These are phyloP conservation scores for Lottia gigantea DNA, from an alignment of 2,888 invertebrate species.

Conservation along the genomic window DNA sequence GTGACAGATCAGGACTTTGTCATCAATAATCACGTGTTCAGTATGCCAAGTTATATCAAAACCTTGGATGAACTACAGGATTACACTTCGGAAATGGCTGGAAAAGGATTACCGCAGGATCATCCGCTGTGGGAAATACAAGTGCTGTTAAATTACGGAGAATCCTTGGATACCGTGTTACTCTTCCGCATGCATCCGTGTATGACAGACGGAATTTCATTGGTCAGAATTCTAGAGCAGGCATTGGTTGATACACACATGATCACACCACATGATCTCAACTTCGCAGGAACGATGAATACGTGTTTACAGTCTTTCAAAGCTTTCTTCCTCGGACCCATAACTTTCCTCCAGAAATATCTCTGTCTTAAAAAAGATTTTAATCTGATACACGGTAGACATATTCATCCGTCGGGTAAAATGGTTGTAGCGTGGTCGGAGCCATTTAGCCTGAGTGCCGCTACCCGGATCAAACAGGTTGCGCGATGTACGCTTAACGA, in stretches of 20 bases:
- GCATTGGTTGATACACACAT: constrained; percentile 63
- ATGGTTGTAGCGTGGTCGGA: constrained; percentile 71
- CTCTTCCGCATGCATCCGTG: constrained; percentile 71
- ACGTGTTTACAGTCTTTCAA: constrained; percentile 64
- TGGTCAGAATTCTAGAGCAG: constrained; percentile 68
- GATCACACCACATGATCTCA: constrained; percentile 29
- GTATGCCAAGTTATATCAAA: constrained; percentile 63
- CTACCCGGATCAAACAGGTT: constrained; percentile 72
- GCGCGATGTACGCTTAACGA: constrained; percentile 72
- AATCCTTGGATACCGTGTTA: constrained; percentile 68
- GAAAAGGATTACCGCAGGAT: constrained; percentile 66
- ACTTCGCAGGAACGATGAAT: constrained; percentile 46
- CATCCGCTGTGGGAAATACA: constrained; percentile 73
- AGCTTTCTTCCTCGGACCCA: constrained; percentile 70
- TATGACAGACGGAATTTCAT: constrained; percentile 71
- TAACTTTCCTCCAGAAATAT: constrained; percentile 70
- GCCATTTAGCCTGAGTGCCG: constrained; percentile 67
- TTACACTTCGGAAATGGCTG: constrained; percentile 69
- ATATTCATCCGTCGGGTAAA: constrained; percentile 57
- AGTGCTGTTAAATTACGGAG: constrained; percentile 67
- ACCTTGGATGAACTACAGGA: constrained; percentile 67
- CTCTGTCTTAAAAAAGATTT: constrained; percentile 68
- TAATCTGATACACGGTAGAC: constrained; percentile 67
- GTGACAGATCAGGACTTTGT: constrained; percentile 70
- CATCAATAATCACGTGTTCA: constrained; percentile 71